phyloP scores from a whole-genome alignment of 2,797 vertebrate species.

The Paratrypauchen microcephalus region DNA sequence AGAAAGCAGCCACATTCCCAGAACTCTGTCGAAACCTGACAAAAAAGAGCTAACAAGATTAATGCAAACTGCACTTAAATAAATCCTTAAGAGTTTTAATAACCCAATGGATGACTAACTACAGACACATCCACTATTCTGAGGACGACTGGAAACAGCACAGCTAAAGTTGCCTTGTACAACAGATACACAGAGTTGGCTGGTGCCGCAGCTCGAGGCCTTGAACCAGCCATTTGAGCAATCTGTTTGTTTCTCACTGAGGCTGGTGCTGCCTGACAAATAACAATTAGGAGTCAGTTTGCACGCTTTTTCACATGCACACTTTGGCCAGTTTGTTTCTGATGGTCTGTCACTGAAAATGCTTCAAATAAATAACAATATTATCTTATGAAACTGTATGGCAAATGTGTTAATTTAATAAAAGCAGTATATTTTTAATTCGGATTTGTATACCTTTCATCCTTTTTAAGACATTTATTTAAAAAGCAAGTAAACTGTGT shows the following conservation, averaged over 20 bases:
- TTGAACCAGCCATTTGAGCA: conserved; percentile 65
- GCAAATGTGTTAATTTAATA: neutral
- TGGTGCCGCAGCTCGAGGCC: conserved; percentile 41
- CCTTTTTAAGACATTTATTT: neutral
- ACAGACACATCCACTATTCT: neutral
- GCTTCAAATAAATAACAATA: neutral
- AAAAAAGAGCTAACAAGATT: neutral
- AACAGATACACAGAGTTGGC: conserved; percentile 47
- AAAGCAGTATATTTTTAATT: neutral
- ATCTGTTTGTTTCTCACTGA: conserved; percentile 59
- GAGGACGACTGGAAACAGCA: conserved; percentile 12
- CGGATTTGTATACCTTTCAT: neutral
- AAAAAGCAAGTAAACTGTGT: neutral
- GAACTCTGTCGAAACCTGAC: too few relatives aligned
- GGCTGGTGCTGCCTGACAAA: conserved; percentile 46
- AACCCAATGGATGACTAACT: neutral
- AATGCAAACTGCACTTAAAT: too few relatives aligned
- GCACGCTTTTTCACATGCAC: conserved; percentile 1
- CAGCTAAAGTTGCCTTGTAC: conserved; percentile 43
- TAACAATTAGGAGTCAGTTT: conserved; percentile 34
- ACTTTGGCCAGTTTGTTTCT: conserved; percentile 8
- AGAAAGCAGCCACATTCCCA: too few relatives aligned
- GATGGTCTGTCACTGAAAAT: neutral
- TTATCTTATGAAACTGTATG: neutral
- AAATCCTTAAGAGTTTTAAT: neutral